Evolutionary conservation across 2,113 vertebrate genomes (phyloP).

Genomic region (Entelurus aequoreus): DNA sequence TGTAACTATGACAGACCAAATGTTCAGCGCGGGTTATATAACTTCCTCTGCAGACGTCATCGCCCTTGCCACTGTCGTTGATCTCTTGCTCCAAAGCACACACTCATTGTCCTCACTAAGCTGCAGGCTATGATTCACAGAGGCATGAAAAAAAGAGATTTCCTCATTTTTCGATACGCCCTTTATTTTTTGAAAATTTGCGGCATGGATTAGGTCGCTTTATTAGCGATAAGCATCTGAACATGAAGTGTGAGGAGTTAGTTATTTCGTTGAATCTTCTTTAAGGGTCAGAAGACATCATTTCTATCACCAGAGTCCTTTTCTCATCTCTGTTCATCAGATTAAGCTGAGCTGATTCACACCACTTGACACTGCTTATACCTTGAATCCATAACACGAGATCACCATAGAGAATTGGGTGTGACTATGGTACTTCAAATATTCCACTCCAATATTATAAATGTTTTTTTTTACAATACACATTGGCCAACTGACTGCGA

Average conservation of each 20-base stretch:
- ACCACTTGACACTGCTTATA: conserved; percentile 18
- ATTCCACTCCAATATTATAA: conserved; percentile 10
- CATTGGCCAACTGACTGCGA: conserved; percentile 26
- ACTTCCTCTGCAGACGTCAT: conserved; percentile 59
- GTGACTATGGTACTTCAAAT: conserved; percentile 41
- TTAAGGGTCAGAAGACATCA: no score
- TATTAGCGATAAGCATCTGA: conserved; percentile 7
- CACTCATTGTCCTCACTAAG: conserved; percentile 44
- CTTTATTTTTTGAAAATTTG: conserved; percentile 6
- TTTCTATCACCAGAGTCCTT: no score
- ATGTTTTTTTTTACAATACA: conserved; percentile 32
- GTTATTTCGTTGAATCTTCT: no score
- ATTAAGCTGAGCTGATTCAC: conserved; percentile 16
- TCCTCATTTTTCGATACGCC: conserved; percentile 26
- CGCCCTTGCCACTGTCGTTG: conserved; percentile 46
- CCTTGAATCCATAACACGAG: conserved; percentile 24
- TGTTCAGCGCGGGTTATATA: conserved; percentile 73
- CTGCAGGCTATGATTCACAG: conserved; percentile 37
- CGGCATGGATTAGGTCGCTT: conserved; percentile 6
- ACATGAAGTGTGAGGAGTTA: background rate
- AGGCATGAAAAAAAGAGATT: conserved; percentile 41
- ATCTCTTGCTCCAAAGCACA: conserved; percentile 54
- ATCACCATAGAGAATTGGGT: conserved; percentile 31
- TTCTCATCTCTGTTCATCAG: no score
- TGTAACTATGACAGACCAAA: conserved; percentile 67